Conservation (phyloP, 2,888 invertebrate species). For the Hydropsyche betteni region DNA sequence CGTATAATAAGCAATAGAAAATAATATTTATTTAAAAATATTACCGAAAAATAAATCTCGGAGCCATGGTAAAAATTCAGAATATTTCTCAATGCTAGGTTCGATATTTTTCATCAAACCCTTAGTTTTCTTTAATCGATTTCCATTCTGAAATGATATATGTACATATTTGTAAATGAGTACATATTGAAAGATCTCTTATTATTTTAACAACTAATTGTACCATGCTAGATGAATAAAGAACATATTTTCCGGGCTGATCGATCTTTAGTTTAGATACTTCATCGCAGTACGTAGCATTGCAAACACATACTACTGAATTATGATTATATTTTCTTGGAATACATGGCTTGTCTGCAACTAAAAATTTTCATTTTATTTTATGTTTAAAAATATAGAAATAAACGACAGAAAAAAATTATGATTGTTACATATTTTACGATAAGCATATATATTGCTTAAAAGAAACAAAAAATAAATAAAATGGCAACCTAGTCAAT, state of each 20-base stretch:
- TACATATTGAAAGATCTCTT: not conserved
- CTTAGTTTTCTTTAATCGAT: not conserved
- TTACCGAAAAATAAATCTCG: no score
- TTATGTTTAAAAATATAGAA: no score
- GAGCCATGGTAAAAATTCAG: no score
- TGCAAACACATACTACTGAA: constrained; percentile 61
- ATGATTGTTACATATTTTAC: no score
- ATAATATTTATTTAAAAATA: no score
- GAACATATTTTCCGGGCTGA: constrained; percentile 52
- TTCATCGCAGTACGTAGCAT: constrained; percentile 60
- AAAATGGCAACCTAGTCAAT: no score
- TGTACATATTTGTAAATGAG: not conserved
- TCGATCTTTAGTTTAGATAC: constrained; percentile 52
- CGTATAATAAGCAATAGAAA: no score
- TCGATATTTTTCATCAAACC: not conserved
- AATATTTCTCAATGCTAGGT: no score
- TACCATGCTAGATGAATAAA: constrained; percentile 55
- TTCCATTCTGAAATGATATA: not conserved
- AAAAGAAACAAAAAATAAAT: no score
- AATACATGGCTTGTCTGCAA: constrained; percentile 41
- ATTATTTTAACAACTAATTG: not conserved
- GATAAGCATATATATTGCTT: no score
- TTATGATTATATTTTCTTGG: constrained; percentile 50
- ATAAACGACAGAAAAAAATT: no score
- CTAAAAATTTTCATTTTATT: not conserved